Evolutionary conservation across 2,797 vertebrate species (phyloP), one percentile per base, ranked within the genome.

Genomic region (Nannoperca obscura): DNA sequence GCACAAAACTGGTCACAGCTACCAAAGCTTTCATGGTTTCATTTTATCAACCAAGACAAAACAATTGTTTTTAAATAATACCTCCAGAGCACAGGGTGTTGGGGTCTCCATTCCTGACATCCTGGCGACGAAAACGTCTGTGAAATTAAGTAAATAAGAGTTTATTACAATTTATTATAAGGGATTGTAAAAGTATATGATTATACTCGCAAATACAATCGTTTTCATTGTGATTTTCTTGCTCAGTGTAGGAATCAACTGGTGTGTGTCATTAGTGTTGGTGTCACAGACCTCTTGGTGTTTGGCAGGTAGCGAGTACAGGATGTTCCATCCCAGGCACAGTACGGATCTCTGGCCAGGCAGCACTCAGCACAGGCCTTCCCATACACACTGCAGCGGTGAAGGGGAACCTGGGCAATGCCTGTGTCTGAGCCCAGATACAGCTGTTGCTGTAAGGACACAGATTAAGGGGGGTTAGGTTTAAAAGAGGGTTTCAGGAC

Each of bases 81-180:
- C 98, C 98, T 94, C 97, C 97, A 0, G 97, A 97, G 87, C 98
- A 99, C 38, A 99, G 93, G 0, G 95, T 86, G 27, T 96, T 98
- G 59, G 98, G 98, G 80, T 99, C 97, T 7, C 98, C 98, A 0
- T 99, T 99, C 91, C 97, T 96, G 72, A 99, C 90, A 0, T 99
- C 98, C 85, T 99, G 98, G 0, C 98, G 95, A 30, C 98, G 96
- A 87, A 97, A 99, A 30, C 98, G 95, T 90, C 98, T 99, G 90
- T 0, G 79, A 79, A 82, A 76, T 15, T 1, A 27, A n/a, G 19
- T 52, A 0, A 22, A 52, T 19, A 22, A 19, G 19, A 67, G n/a
- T 71, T 47, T 11, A 60, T 64, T 11, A 63, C 0, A 44, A 52
- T 55, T 60, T 22, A 57, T 1, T 46, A 34, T 15, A 55, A 38